These are phyloP conservation scores for Microcebus ravelobensis DNA, from an alignment of 2,113 vertebrate genomes.

Conservation along the genomic window DNA sequence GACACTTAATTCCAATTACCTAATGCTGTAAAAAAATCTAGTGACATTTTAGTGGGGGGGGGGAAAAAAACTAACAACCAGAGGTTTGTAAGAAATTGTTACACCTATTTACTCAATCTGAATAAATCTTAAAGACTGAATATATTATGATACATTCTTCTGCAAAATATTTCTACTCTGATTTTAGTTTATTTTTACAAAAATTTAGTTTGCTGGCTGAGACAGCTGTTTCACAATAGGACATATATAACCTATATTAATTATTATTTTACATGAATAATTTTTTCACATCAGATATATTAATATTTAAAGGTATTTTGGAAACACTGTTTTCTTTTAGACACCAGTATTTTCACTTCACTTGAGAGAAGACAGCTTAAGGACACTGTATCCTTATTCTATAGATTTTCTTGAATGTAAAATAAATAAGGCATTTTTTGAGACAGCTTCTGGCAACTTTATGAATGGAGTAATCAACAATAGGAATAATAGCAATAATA, in stretches of 20 bases:
- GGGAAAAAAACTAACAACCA: too few relatives aligned
- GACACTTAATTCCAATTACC: background rate
- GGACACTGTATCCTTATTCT: background rate
- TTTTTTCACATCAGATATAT: background rate
- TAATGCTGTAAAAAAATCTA: background rate
- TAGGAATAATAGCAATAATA: background rate
- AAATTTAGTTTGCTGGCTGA: conserved; percentile 11
- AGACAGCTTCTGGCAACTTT: background rate
- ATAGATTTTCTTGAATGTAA: background rate
- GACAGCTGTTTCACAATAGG: background rate
- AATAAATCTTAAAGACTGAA: conserved; percentile 27
- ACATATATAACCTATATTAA: background rate
- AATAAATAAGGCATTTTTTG: background rate
- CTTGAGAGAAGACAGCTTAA: background rate
- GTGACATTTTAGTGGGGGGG: background rate
- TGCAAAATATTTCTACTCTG: background rate
- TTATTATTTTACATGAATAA: background rate
- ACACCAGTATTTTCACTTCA: background rate
- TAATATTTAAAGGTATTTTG: conserved; percentile 45
- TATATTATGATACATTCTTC: background rate
- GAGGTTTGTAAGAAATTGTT: conserved; percentile 3
- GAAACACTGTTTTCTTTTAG: background rate
- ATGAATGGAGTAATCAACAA: background rate
- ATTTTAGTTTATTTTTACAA: conserved; percentile 40
- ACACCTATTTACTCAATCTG: background rate